Base-by-base conservation (phyloP, 2,888 invertebrate genomes). In the Agonopterix heracliana region DNA sequence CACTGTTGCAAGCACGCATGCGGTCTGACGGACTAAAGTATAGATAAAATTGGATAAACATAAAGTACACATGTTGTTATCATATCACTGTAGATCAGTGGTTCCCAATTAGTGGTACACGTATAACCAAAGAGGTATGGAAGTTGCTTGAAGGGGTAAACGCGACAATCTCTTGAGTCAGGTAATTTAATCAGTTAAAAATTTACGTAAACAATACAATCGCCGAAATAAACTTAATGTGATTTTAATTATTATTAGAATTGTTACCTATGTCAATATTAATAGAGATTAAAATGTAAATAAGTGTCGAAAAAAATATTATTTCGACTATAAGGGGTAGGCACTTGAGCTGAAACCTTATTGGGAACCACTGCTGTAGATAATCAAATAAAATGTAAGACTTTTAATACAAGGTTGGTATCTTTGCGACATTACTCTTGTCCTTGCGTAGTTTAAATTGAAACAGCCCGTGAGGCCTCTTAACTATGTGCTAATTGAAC, bases 61-160 rank as follows among this genome's bases (percentile, higher is more conserved):
- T 41, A 53, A 13, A 48, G 54, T 49, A 55, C 49, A 46, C 47
- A 48, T 52, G 54, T 54, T 49, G 50, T 68, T 67, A 68, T 66
- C 68, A 55, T 53, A 53, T 49, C 50, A 44, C 62, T 65, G 65
- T 57, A 54, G 35, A 53, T 52, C 47, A 46, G 41, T 26, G 26
- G 26, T 26, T 26, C 26, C 26, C 26, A 26, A 26, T 26, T 26
- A 7, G 7, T 26, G 26, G 53, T 45, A 55, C 51, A 51, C 54
- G 45, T 14, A 49, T 14, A 49, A 5, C 26, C 26, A 7, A 26
- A 26, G 26, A 3, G 17, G 26, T 26, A 26, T 7, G 26, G 26
- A 26, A 7, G 26, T 26, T 5, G 26, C 7, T 26, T 26, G 4
- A 4, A 17, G 17, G 3, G 17, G 17, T 17, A 17, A 2, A 4